These are phyloP conservation scores for Haliclona indistincta DNA, from an alignment of 37 sponge, comb jelly and placozoan genomes.

Conservation along the genomic window DNA sequence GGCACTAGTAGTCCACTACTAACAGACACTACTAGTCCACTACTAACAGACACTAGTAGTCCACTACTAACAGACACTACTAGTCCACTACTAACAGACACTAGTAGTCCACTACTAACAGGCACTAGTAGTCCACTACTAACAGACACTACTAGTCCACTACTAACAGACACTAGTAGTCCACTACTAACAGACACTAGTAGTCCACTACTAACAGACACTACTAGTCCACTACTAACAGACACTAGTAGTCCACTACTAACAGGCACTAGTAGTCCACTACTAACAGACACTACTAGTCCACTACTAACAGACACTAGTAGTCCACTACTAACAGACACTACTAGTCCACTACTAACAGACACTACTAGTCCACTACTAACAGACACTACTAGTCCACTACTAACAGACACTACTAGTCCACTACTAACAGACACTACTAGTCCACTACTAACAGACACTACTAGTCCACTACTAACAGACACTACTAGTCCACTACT, in stretches of 20 bases:
- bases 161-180: background rate
- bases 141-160: background rate
- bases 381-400: background rate
- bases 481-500: background rate
- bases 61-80: background rate
- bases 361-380: background rate
- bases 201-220: background rate
- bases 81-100: background rate
- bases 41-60: background rate
- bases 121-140: background rate
- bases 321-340: background rate
- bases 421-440: background rate
- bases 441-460: background rate
- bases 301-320: background rate
- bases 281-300: background rate
- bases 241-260: background rate
- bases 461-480: background rate
- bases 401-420: background rate
- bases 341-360: background rate
- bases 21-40: background rate
- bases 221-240: background rate
- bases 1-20: background rate
- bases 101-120: background rate
- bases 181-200: background rate
- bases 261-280: background rate